A percentile compares a stretch with the other conserved stretches of the same genome.
These are phyloP conservation scores for Steinernema carpocapsae DNA, from an alignment of 2,888 invertebrate species.

Conservation along the genomic window DNA sequence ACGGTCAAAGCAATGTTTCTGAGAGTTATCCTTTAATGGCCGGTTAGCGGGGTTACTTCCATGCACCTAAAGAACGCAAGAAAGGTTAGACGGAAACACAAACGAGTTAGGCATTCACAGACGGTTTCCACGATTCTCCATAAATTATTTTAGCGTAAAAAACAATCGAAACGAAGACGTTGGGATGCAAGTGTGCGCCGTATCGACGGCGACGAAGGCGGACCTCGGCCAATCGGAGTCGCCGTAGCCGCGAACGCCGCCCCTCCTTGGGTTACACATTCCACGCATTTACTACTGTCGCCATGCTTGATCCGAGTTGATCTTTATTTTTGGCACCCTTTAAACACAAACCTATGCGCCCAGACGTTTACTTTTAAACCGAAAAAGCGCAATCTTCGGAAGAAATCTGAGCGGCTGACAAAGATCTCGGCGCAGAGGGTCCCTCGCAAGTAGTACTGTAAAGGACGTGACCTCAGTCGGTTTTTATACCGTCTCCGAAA, in stretches of 20 bases:
- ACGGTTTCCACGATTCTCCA: not conserved
- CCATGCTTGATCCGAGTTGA: not conserved
- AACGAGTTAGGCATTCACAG: not conserved
- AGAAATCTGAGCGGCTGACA: no score
- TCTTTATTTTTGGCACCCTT: no score
- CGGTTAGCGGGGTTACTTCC: not conserved
- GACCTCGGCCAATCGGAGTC: conserved; percentile 26
- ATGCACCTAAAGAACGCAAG: not conserved
- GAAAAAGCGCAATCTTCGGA: no score
- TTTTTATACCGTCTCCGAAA: conserved; percentile 22
- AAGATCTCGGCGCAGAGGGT: no score
- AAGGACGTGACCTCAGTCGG: conserved; percentile 17
- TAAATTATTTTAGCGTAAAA: conserved; percentile 26
- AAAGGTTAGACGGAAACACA: conserved; percentile 7
- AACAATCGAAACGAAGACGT: conserved; percentile 24
- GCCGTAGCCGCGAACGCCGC: conserved; percentile 21
- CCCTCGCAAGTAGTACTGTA: not conserved
- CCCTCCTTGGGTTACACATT: conserved; percentile 18
- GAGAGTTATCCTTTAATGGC: not conserved
- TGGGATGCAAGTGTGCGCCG: conserved; percentile 28
- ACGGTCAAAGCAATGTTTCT: not conserved
- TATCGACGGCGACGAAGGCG: conserved; percentile 26
- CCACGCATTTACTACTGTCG: conserved; percentile 19
- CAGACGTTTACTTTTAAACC: no score
- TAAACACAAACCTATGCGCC: no score